Evolutionary conservation across 2,797 vertebrate species (phyloP), one percentile per base, ranked within the genome.

Genomic region (Melopsittacus undulatus): DNA sequence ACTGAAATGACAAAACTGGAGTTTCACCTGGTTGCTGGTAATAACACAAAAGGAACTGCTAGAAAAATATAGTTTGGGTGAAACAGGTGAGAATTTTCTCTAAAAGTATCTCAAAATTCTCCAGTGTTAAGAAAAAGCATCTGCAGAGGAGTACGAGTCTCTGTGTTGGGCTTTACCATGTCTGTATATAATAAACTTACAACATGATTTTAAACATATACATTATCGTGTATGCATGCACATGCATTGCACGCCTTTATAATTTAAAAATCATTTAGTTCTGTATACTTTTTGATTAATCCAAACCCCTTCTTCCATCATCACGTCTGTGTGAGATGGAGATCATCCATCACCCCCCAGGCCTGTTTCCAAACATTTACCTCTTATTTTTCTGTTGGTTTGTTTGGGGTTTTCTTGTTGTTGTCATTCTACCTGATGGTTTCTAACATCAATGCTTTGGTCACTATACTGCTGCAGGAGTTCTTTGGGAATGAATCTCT

Each of bases 341-440:
- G 16, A 23, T 45, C 23, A 45, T 34, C 20, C 11, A 13, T 89
- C 32, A 49, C 0, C 0, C 13, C 38, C 34, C 12, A 62, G 7
- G 62, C 38, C 34, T 0, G 0, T 2, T 77, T 77, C 48, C 4
- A 2, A 40, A 73, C 32, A 17, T 40, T 73, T 69, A 7, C 6
- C 5, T 57, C 42, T 23, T 30, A 7, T 34, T 34, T 57, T 59
- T 36, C 56, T 26, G 23, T 36, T 24, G 15, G n/a, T n/a, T 36
- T 59, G 3, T 17, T 26, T 17, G n/a, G 10, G 23, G 22, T 40
- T 21, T n/a, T 24, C 29, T 34, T 77, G 5, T 30, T 26, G 15
- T 27, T 54, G 13, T 32, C 26, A 0, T 48, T 86, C 27, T 70
- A 3, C 11, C 10, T 54, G 16, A 17, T 59, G 34, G 10, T 49